Evolutionary conservation across 2,888 invertebrate genomes (phyloP).

Genomic region (Tuta absoluta): DNA sequence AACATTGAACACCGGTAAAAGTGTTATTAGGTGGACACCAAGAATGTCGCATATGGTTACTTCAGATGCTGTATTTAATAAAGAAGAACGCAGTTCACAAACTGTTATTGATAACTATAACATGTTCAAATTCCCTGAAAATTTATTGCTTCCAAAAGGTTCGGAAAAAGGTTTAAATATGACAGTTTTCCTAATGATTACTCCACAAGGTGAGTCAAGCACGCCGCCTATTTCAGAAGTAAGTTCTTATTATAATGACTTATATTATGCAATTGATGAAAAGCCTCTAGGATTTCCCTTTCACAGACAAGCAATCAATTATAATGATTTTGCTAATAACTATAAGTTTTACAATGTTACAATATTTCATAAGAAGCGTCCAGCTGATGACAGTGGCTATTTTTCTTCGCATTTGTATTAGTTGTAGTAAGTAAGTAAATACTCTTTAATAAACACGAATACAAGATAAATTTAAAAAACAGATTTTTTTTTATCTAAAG

Average conservation of each 20-base stretch:
- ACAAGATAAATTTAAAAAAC: too few species aligned
- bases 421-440: constrained; percentile 25
- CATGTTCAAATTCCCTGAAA: constrained; percentile 66
- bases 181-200: constrained; percentile 66
- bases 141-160: constrained; percentile 64
- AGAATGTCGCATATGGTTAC: constrained; percentile 52
- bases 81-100: constrained; percentile 40
- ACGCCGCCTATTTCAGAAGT: neutral
- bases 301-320: constrained; percentile 52
- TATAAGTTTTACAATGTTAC: constrained; percentile 66
- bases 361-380: constrained; percentile 56
- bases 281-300: constrained; percentile 74
- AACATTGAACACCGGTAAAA: constrained; percentile 54
- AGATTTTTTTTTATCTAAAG: too few species aligned
- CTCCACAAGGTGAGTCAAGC: constrained; percentile 46
- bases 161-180: constrained; percentile 59
- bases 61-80: constrained; percentile 53
- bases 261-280: constrained; percentile 50
- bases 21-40: constrained; percentile 58
- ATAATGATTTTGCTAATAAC: constrained; percentile 50
- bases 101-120: constrained; percentile 47
- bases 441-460: too few species aligned
- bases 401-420: constrained; percentile 61
- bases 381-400: constrained; percentile 44
- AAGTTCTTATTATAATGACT: constrained; percentile 44